A percentile compares a stretch with the other conserved stretches of the same genome.
These are phyloP conservation scores for Desoria tigrina DNA, from an alignment of 2,888 invertebrate species.

Conservation along the genomic window DNA sequence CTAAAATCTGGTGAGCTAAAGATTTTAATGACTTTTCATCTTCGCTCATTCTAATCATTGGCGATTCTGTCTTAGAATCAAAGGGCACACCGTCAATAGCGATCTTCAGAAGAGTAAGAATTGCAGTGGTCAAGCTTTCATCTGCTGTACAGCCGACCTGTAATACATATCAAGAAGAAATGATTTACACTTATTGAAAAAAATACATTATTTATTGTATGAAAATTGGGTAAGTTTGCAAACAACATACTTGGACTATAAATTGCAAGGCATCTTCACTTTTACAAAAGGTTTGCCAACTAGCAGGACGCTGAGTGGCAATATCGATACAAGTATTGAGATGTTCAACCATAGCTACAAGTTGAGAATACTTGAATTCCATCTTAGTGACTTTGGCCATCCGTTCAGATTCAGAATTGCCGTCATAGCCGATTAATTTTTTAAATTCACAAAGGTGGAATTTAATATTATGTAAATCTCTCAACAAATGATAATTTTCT, in stretches of 20 bases:
- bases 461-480: constrained; percentile 89
- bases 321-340: constrained; percentile 92
- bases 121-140: constrained; percentile 52
- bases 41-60: constrained; percentile 49
- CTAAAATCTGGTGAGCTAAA: constrained; percentile 52
- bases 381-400: constrained; percentile 46
- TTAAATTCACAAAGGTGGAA: constrained; percentile 69
- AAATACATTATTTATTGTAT: too few species aligned
- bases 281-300: constrained; percentile 91
- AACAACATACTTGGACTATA: constrained; percentile 72
- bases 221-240: too few species aligned
- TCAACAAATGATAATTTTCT: constrained; percentile 88
- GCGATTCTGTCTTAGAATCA: constrained; percentile 51
- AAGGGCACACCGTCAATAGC: constrained; percentile 52
- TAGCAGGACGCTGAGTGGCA: constrained; percentile 83
- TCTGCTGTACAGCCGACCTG: constrained; percentile 52
- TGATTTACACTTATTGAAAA: not conserved
- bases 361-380: constrained; percentile 55
- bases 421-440: constrained; percentile 49
- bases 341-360: constrained; percentile 93
- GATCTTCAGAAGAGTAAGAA: constrained; percentile 51
- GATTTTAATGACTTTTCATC: constrained; percentile 52
- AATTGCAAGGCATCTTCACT: constrained; percentile 77
- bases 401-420: constrained; percentile 41
- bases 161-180: constrained; percentile 3